Evolutionary conservation across 2,113 vertebrate genomes (phyloP).

Genomic region (Gorsachius goisagi): DNA sequence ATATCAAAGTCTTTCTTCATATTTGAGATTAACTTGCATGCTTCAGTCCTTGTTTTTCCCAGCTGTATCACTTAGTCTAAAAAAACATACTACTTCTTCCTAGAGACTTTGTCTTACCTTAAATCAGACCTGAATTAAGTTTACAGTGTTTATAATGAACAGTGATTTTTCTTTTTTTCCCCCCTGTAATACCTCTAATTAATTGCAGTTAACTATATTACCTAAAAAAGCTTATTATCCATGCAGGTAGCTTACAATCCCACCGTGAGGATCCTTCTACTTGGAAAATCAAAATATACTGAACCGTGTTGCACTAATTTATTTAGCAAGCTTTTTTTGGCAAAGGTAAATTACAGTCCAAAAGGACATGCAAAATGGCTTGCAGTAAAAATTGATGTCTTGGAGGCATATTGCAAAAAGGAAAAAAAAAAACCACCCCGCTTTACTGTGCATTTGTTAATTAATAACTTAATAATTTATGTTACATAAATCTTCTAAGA

Average conservation of each 20-base stretch:
- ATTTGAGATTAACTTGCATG: not conserved
- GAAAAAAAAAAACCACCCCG: fast-evolving
- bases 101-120: not conserved
- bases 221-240: not conserved
- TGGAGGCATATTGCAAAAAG: not conserved
- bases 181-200: not conserved
- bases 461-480: conserved; percentile 58
- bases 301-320: not conserved
- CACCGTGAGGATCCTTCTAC: not conserved
- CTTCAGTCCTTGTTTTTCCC: not conserved
- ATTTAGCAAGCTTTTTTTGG: not conserved
- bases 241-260: not conserved
- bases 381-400: not conserved
- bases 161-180: not conserved
- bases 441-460: conserved; percentile 39
- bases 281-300: not conserved
- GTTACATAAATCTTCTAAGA: conserved; percentile 38
- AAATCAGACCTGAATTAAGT: not conserved
- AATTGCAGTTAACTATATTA: not conserved
- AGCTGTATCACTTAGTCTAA: not conserved
- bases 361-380: conserved; percentile 7
- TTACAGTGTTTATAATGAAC: not conserved
- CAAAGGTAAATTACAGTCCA: not conserved
- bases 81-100: not conserved
- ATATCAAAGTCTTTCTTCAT: not conserved